Evolutionary conservation across 2,797 vertebrate species (phyloP).

Genomic region (Cirrhinus mrigala): DNA sequence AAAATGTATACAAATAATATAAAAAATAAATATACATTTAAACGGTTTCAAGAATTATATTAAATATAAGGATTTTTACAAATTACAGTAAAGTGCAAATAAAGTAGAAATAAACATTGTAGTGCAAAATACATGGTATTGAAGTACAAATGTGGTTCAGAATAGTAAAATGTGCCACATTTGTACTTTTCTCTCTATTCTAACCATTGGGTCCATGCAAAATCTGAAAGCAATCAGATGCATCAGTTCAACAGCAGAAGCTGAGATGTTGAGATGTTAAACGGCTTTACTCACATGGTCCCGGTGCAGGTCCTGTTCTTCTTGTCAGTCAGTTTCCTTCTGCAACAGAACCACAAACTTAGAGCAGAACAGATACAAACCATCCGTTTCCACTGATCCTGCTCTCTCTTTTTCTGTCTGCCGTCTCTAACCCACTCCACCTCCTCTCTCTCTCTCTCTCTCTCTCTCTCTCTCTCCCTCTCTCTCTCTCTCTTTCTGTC

Average conservation of each 20-base stretch:
- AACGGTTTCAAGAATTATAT: no score
- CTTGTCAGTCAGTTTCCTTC: not conserved
- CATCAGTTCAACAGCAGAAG: not conserved
- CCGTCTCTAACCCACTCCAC: not conserved
- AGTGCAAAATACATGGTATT: not conserved
- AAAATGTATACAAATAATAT: no score
- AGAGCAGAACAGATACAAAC: slow-evolving; percentile 1
- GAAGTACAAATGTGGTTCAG: not conserved
- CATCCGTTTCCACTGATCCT: not conserved
- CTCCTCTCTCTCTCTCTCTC: not conserved
- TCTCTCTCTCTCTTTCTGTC: no score
- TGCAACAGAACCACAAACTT: slow-evolving; percentile 40
- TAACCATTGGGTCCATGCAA: not conserved
- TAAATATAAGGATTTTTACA: not conserved
- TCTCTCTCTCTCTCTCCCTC: no score
- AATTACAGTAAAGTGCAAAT: not conserved
- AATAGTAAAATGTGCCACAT: not conserved
- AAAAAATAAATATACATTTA: no score
- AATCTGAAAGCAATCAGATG: not conserved
- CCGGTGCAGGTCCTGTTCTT: not conserved
- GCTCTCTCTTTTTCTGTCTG: not conserved
- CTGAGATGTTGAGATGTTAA: not conserved
- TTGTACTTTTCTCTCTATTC: no score
- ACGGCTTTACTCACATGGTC: not conserved
- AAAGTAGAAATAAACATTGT: no score